phyloP scores from a whole-genome alignment of 2,113 vertebrate species.

The Excalfactoria chinensis region DNA sequence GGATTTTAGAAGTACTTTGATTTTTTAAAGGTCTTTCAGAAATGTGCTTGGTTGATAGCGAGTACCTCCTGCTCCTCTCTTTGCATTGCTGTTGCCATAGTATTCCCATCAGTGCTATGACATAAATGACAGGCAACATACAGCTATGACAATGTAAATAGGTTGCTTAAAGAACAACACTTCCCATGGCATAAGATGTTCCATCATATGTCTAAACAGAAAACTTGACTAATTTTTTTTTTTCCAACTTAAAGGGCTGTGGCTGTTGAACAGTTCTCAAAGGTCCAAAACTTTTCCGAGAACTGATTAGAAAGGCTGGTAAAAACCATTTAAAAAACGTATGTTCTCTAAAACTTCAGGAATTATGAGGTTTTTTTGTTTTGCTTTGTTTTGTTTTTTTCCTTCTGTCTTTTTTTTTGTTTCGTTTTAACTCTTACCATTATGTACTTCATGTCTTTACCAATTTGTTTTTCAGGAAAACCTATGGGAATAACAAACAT shows the following conservation, averaged over 20 bases:
- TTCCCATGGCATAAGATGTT: not conserved
- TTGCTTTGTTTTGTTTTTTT: not conserved
- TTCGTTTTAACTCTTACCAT: not conserved
- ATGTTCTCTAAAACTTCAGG: not conserved
- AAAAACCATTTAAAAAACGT: not conserved
- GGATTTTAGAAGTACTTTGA: not conserved
- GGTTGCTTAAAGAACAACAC: not conserved
- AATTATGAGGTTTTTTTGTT: not conserved
- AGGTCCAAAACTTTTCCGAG: not conserved
- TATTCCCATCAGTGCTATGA: not conserved
- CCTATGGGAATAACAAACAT: not conserved
- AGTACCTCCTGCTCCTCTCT: not conserved
- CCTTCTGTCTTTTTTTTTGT: not conserved
- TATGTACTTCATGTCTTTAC: not conserved
- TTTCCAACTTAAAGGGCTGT: not conserved
- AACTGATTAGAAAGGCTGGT: not conserved
- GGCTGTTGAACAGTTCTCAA: not conserved
- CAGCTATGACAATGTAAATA: constrained; percentile 1
- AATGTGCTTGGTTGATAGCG: not conserved
- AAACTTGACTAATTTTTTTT: not conserved
- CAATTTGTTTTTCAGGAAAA: not conserved
- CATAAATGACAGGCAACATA: not conserved
- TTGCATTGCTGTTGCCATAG: constrained; percentile 17
- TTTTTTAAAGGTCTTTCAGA: not conserved
- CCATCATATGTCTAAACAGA: not conserved